Base-by-base conservation (phyloP, 2,113 vertebrate genomes). In the Microcebus griseorufus region DNA sequence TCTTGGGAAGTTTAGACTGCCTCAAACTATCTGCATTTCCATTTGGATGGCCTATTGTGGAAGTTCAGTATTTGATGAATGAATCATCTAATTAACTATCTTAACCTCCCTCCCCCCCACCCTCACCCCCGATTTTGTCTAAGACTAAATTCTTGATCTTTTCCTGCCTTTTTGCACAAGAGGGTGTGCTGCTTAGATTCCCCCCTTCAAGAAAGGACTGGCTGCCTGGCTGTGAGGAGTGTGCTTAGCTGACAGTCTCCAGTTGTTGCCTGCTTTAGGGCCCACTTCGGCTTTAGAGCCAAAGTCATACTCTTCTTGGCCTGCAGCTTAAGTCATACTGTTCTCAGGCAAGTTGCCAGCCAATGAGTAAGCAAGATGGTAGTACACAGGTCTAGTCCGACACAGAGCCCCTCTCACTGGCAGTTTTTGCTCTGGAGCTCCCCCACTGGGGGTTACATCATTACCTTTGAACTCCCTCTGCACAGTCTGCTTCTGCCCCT, bases 81-180 rank as follows among this genome's bases (percentile, higher is more conserved):
- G 22, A 73, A 67, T 90, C 9, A 55, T 58, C 25, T 73, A 72
- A 62, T 78, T 94, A 94, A 42, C n/a, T 90, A 34, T 53, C 48
- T 83, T 60, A 37, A 29, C 48, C 48, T 9, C 48, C 45, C 48
- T 48, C 48, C 48, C 48, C 10, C 9, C 45, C 45, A 9, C 45
- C 45, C 42, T 6, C 60, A 62, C 25, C 9, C 34, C 12, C 42
- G 51, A 64, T 29, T 45, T 65, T 70, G 32, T 51, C 23, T 73
- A 93, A 78, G 53, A 76, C 42, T 87, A 64, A 90, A 78, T 70
- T 93, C 32, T 90, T 69, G 13, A 53, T 90, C 34, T 86, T 90
- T 76, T 70, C 51, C 29, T 81, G 42, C 23, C 16, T 62, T 5
- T 37, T 55, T 20, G 53, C 53, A 75, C 42, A 34, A 16, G 42